phyloP scores from a whole-genome alignment of 2,113 vertebrate species.

The Oenanthe oenanthe region DNA sequence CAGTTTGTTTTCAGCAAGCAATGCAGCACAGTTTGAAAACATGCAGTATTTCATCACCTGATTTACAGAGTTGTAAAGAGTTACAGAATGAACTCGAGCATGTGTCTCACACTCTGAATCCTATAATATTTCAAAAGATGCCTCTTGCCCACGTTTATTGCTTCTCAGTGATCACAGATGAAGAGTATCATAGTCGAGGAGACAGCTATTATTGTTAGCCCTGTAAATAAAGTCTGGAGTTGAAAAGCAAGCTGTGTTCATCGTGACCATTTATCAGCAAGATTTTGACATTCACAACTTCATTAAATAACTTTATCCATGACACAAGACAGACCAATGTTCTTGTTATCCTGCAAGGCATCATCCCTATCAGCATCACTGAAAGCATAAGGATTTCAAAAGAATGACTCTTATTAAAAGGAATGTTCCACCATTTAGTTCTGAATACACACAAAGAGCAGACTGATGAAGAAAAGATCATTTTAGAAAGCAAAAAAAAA shows the following conservation, averaged over 20 bases:
- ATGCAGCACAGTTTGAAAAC: background rate
- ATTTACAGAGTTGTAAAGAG: background rate
- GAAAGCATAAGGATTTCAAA: background rate
- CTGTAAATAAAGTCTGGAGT: slow-evolving; percentile 22
- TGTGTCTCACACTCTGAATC: background rate
- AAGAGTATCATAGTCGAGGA: background rate
- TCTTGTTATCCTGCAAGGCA: background rate
- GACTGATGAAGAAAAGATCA: background rate
- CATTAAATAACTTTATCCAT: background rate
- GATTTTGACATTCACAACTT: slow-evolving; percentile 27
- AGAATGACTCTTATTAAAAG: background rate
- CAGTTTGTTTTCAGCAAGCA: background rate
- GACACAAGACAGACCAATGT: background rate
- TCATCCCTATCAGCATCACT: background rate
- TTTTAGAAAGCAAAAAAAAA: background rate
- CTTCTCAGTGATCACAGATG: background rate
- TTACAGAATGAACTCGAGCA: background rate
- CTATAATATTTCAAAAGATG: background rate
- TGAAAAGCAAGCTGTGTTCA: background rate
- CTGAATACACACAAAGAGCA: background rate
- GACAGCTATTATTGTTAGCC: slow-evolving; percentile 6
- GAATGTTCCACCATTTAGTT: background rate
- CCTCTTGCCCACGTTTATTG: background rate
- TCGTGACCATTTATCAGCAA: background rate
- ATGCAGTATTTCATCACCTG: background rate